Base-by-base conservation (phyloP, 2,113 vertebrate species). In the Chamaea fasciata region DNA sequence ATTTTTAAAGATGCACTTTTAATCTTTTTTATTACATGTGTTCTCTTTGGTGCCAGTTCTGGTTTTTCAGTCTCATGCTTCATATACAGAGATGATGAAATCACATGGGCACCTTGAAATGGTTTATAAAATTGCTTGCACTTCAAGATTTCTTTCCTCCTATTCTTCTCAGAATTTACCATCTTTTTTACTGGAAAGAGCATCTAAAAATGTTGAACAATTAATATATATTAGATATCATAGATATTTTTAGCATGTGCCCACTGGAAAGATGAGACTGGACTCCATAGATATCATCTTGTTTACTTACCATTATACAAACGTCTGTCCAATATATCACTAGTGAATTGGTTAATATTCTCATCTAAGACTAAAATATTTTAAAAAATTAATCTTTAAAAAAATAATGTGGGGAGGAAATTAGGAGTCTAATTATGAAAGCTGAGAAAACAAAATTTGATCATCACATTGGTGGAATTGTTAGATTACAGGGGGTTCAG, bases 181-280 rank as follows among this genome's bases (percentile, higher is more conserved):
- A 18, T 39, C 30, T 82, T 67, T 93, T 50, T 20, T 44, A 52
- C 7, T 26, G 22, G 30, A 80, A 76, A 99, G 92, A 73, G 98
- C 97, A 20, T 87, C 98, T 99, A 76, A 31, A 82, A 96, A 94
- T 15, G 6, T 30, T 64, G 19, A 92, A 85, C 2, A 76, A 75
- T 46, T 3, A 87, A 90, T 4, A 91, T 17, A 57, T 52, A 71
- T 20, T 82, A 68, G 22, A 28, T 41, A 83, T 13, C 57, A 5
- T 9, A 71, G 15, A 35, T 27, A 26, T 41, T 60, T 75, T 62
- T 53, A 62, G 30, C 14, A n/a, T 31, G 3, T 9, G 12, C 3
- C n/a, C n/a, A 56, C 14, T 47, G 31, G 28, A 69, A 88, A 55
- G 28, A 83, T 7, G 5, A 57, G 14, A 9, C 4, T 83, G 15